Evolutionary conservation across 1,140 invertebrate species (phyloP), one percentile per base, ranked within the genome.

Genomic region (Glomeris maerens): DNA sequence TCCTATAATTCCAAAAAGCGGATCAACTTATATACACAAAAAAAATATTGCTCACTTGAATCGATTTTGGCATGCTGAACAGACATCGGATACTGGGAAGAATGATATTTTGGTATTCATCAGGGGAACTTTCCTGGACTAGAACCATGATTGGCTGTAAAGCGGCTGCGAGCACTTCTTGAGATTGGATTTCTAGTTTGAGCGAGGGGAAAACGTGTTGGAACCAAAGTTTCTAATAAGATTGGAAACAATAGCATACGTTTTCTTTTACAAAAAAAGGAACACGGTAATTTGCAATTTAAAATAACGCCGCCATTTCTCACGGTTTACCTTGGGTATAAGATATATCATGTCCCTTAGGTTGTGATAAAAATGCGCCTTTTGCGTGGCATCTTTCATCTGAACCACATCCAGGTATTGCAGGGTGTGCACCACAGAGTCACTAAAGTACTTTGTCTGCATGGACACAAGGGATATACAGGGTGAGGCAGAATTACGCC

Each of bases 331-430:
- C 74, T 81, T 80, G 38, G 90, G 90, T 62, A 96, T 89, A 57
- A 78, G 80, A 21, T 85, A 84, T 53, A 97, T 72, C 17, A 81
- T 78, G 62, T 91, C 85, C 63, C 84, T 83, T 27, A 97, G 73
- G 50, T 74, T 82, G 54, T 81, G 77, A 68, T 92, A 95, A 68
- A 94, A 94, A 62, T 90, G 82, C 14, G 79, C 74, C 65, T 92
- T 93, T 61, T 91, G 84, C 41, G 76, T 73, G 14, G 83, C 78
- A 66, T 91, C 85, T 68, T 91, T 91, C 83, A 90, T 86, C 59
- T 83, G 85, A 57, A 90, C 88, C 20, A 86, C 81, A 65, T 96
- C 93, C 38, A 97, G 71, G 60, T 84, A 88, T 67, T 95, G 90
- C 47, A 95, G 71, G 3, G 88, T 85, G 55, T 85, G 79, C 27